Base-by-base conservation (phyloP, 2,113 vertebrate species). In the Castor canadensis region DNA sequence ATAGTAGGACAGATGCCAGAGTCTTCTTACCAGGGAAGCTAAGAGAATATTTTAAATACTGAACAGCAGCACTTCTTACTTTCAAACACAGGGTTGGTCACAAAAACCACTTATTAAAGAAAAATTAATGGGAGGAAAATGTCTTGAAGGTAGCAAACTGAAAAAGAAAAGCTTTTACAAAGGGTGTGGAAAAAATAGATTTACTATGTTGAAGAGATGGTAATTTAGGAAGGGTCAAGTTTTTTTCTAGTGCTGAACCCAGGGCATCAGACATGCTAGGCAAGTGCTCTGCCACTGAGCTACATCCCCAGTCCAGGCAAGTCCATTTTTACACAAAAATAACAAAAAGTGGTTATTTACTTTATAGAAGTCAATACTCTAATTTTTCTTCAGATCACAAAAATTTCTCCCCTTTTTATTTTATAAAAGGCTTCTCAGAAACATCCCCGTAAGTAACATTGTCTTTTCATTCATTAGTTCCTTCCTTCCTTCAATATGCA, bases 101-200 rank as follows among this genome's bases (percentile, higher is more conserved):
- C 93, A 93, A 96, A 97, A 96, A 73, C 54, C 89, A 93, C 86
- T 95, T 87, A 95, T 93, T 76, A 82, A 88, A 95, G 73, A 75
- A 83, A 92, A 94, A 79, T 94, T 94, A 97, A 95, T 89, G 88
- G 87, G 76, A 97, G 91, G 85, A 93, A 92, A 95, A 95, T 89
- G 88, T 85, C 88, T 91, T 95, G 49, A 95, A 73, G 82, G 88
- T 52, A 92, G 47, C 54, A 72, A 89, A 96, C 92, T 45, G 64
- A 54, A 75, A 84, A 91, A 93, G 52, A 32, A 62, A 82, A 91
- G 2, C 10, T 20, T 26, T 60, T 92, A 94, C 49, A 85, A 86
- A 43, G 43, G 38, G 32, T 17, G 9, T 52, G 72, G 90, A 43
- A 84, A 88, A 91, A 95, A 96, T 40, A 71, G 47, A 91, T 93